These are phyloP conservation scores for Diachasmimorpha longicaudata DNA, from an alignment of 1,140 invertebrate genomes.

Conservation along the genomic window DNA sequence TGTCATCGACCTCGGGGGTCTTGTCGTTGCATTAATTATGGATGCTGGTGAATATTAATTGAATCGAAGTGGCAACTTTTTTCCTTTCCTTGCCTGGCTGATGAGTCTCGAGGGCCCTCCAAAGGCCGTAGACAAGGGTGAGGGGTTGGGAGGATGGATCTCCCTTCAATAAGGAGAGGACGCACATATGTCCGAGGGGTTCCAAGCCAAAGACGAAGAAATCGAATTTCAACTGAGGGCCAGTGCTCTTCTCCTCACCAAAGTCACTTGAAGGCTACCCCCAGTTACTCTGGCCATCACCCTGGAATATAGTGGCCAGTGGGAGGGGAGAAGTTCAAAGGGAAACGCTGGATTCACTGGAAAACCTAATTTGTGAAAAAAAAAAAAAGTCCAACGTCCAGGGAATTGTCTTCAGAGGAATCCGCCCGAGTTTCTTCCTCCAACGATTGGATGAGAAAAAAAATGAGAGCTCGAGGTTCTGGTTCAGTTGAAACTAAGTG, in stretches of 20 bases:
- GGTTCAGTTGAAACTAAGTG: constrained; percentile 19
- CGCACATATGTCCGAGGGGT: constrained; percentile 18
- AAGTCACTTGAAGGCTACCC: neutral
- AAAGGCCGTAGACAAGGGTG: neutral
- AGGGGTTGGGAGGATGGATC: neutral
- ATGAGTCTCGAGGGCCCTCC: constrained; percentile 4
- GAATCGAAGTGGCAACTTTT: constrained; percentile 34
- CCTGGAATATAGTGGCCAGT: neutral
- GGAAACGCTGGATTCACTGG: constrained; percentile 26
- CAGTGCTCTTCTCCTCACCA: neutral
- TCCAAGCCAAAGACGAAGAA: constrained; percentile 13
- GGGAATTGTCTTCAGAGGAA: constrained; percentile 25
- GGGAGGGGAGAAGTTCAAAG: constrained; percentile 30
- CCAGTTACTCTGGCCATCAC: neutral
- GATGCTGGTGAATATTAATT: constrained; percentile 47
- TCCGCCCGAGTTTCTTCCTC: constrained; percentile 7
- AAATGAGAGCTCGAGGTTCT: neutral
- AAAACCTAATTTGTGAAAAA: constrained; percentile 32
- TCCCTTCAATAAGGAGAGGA: neutral
- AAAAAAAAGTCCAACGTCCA: constrained; percentile 27
- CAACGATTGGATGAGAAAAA: neutral
- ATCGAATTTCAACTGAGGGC: constrained; percentile 23
- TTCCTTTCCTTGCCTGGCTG: neutral
- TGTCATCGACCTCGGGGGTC: neutral
- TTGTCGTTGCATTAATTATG: constrained; percentile 42